These are phyloP conservation scores for Sclerurus mexicanus DNA, from an alignment of 2,113 vertebrate genomes.

Conservation along the genomic window DNA sequence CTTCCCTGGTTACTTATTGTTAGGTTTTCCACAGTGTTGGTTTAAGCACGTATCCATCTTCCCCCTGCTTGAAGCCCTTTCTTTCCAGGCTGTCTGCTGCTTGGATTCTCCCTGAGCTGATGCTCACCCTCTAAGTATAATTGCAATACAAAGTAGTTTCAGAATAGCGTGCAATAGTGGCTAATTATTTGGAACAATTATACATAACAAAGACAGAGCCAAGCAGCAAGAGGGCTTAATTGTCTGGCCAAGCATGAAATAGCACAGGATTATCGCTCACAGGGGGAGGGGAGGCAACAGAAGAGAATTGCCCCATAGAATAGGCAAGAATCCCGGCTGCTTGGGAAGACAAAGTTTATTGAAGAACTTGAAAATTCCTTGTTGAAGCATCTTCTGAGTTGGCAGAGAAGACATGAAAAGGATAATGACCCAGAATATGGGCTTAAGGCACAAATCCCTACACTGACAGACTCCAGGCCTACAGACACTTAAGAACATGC, in stretches of 20 bases:
- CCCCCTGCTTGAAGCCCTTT: neutral
- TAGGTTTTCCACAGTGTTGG: neutral
- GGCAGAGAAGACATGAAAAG: slow-evolving; percentile 53
- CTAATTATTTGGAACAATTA: slow-evolving; percentile 70
- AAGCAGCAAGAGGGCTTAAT: slow-evolving; percentile 69
- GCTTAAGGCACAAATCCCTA: slow-evolving; percentile 54
- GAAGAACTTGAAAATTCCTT: slow-evolving; percentile 57
- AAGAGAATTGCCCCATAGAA: slow-evolving; percentile 60
- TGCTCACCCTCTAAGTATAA: slow-evolving; percentile 59
- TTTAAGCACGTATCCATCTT: neutral
- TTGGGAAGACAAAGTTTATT: slow-evolving; percentile 52
- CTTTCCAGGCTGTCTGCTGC: slow-evolving; percentile 49
- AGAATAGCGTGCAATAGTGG: slow-evolving; percentile 60
- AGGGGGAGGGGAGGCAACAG: slow-evolving; percentile 47
- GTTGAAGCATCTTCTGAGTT: slow-evolving; percentile 61
- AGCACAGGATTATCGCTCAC: slow-evolving; percentile 65
- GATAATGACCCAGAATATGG: slow-evolving; percentile 62
- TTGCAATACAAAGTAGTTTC: slow-evolving; percentile 61
- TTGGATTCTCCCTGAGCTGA: slow-evolving; percentile 37
- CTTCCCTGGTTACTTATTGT: neutral
- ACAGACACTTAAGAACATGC: slow-evolving; percentile 50
- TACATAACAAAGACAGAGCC: slow-evolving; percentile 66
- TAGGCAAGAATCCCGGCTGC: slow-evolving; percentile 55
- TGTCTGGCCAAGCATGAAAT: slow-evolving; percentile 69
- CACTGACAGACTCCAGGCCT: slow-evolving; percentile 26